These are phyloP conservation scores for Papilio helenus DNA, from an alignment of 1,140 invertebrate species.

Conservation along the genomic window DNA sequence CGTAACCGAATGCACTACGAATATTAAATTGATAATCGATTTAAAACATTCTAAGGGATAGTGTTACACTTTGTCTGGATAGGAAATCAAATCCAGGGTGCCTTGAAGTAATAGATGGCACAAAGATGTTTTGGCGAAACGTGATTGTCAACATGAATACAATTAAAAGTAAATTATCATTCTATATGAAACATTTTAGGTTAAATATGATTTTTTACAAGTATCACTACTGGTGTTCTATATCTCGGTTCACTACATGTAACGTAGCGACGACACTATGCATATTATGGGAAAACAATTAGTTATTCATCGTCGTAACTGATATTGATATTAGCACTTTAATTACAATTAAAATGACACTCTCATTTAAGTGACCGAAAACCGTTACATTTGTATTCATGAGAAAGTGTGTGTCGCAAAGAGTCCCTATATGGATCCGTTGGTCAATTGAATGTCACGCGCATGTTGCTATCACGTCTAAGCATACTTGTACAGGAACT, in stretches of 20 bases:
- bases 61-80: background rate
- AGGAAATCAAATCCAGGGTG: background rate
- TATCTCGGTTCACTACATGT: background rate
- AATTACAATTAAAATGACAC: background rate
- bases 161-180: background rate
- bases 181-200: background rate
- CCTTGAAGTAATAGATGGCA: background rate
- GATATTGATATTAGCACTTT: background rate
- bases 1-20: slow-evolving; percentile 48
- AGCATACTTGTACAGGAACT: slow-evolving; percentile 30
- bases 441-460: slow-evolving; percentile 59
- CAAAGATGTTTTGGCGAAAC: background rate
- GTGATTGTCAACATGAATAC: background rate
- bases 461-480: slow-evolving; percentile 42
- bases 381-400: slow-evolving; percentile 41
- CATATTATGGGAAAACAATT: background rate
- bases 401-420: slow-evolving; percentile 63
- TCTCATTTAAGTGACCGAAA: slow-evolving; percentile 42
- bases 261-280: background rate
- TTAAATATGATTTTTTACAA: background rate
- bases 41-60: slow-evolving; percentile 2
- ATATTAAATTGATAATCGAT: slow-evolving; percentile 45
- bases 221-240: too few relatives aligned
- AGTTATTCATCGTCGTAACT: background rate
- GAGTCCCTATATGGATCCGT: slow-evolving; percentile 57